Percentiles rank a stretch among this genome's conserved stretches.
Evolutionary conservation across 2,113 vertebrate genomes (phyloP).

Genomic region (Elaphurus davidianus): DNA sequence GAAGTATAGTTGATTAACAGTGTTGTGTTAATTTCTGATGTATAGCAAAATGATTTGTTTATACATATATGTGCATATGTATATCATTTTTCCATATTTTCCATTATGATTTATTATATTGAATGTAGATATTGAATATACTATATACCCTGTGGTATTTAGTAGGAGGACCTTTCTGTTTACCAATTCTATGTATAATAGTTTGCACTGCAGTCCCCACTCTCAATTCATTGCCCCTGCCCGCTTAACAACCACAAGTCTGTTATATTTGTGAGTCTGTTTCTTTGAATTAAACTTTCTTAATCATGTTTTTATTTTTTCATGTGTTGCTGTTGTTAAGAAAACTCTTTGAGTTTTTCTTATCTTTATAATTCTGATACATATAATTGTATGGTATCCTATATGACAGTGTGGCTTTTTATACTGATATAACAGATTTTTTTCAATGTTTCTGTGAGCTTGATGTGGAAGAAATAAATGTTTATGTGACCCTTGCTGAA

Average conservation of each 20-base stretch:
- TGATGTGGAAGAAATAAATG: background rate
- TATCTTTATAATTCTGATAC: background rate
- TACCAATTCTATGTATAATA: background rate
- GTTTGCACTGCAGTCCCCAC: background rate
- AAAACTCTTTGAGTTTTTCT: slow-evolving; percentile 1
- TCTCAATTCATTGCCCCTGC: background rate
- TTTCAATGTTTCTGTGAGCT: background rate
- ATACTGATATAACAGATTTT: background rate
- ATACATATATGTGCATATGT: background rate
- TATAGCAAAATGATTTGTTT: background rate
- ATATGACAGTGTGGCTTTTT: background rate
- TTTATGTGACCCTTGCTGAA: background rate
- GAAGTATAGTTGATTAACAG: background rate
- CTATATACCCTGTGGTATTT: background rate
- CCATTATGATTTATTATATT: background rate
- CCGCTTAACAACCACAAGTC: background rate
- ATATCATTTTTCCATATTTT: background rate
- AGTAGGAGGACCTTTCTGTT: background rate
- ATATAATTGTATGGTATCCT: background rate
- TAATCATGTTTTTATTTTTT: background rate
- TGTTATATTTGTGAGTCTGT: background rate
- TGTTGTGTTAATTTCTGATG: background rate
- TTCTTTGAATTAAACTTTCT: background rate
- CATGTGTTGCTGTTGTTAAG: background rate
- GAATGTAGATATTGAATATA: background rate